phyloP scores from a whole-genome alignment of 2,113 vertebrate species.

The Oceanodroma tethys region DNA sequence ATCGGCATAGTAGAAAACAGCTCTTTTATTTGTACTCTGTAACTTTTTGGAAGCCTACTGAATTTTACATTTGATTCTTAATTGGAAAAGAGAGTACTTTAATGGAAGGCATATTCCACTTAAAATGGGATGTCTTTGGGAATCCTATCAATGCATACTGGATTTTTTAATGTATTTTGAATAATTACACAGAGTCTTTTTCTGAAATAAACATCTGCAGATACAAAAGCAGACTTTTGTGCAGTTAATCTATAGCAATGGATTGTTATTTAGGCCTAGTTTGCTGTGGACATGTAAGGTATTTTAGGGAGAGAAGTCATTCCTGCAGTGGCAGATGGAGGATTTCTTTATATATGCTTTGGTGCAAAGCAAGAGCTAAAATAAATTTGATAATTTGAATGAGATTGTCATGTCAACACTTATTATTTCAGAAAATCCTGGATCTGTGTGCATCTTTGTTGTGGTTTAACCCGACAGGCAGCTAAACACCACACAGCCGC shows the following conservation, averaged over 20 bases:
- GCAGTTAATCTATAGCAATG: neutral
- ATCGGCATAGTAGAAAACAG: neutral
- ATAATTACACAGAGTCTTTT: neutral
- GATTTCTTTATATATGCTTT: neutral
- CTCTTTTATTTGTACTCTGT: neutral
- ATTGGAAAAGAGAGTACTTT: neutral
- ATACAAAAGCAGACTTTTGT: neutral
- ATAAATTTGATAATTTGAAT: neutral
- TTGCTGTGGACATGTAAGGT: neutral
- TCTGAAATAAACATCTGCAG: neutral
- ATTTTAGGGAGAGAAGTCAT: slow-evolving; percentile 7
- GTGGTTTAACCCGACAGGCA: too few species aligned
- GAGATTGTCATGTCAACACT: neutral
- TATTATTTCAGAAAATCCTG: neutral
- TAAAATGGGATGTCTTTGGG: neutral
- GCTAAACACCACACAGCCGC: too few species aligned
- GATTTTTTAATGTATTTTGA: neutral
- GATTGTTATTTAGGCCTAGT: neutral
- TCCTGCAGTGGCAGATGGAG: neutral
- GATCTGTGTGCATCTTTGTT: neutral
- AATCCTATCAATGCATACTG: neutral
- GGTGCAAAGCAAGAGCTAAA: neutral
- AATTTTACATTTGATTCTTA: neutral
- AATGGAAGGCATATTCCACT: neutral
- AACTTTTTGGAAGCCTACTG: neutral